Conservation (phyloP, 2,888 invertebrate species). For the Muscina levida region DNA sequence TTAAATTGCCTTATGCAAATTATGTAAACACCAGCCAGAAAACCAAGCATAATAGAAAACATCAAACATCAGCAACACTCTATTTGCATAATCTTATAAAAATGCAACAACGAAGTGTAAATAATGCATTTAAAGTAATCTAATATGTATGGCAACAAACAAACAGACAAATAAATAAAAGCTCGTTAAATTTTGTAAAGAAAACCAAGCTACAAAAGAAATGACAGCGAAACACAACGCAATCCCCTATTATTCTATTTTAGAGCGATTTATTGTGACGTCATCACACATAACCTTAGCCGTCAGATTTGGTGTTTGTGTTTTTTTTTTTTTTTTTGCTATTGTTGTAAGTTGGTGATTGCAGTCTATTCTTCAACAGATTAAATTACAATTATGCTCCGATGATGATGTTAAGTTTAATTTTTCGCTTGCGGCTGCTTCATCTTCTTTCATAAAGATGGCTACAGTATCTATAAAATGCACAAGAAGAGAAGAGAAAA, state of each 20-base stretch:
- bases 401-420: neutral
- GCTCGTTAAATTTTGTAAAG: neutral
- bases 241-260: constrained; percentile 28
- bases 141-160: too few species aligned
- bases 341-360: too few species aligned
- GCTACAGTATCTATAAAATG: neutral
- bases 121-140: too few species aligned
- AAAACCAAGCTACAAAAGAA: neutral
- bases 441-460: neutral
- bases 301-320: constrained; percentile 1
- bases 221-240: neutral
- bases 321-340: neutral
- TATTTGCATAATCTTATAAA: constrained; percentile 26
- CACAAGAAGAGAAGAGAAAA: neutral
- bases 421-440: too few species aligned
- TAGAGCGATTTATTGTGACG: constrained; percentile 10
- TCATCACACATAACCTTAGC: constrained; percentile 30
- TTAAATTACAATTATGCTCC: constrained; percentile 34
- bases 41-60: neutral
- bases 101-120: neutral
- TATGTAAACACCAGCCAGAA: neutral
- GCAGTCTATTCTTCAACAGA: too few species aligned
- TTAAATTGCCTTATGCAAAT: constrained; percentile 17
- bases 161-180: neutral
- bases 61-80: neutral